Evolutionary conservation across 2,113 vertebrate genomes (phyloP).

Genomic region (Alligator sinensis): DNA sequence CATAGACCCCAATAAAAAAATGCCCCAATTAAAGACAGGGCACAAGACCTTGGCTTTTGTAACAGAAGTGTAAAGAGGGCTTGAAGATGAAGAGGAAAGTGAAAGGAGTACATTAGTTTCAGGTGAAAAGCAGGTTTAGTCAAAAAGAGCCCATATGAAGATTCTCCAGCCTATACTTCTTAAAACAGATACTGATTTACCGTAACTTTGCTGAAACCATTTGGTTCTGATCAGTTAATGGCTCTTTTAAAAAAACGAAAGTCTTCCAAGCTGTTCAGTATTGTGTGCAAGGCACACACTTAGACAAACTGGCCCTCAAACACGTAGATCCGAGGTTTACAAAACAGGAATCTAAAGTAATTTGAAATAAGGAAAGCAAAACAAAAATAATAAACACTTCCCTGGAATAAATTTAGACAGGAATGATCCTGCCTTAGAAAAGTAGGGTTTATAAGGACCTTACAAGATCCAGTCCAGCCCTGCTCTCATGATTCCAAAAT

Average conservation of each 20-base stretch:
- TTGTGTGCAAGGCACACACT: neutral
- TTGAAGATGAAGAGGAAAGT: neutral
- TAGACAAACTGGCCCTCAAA: neutral
- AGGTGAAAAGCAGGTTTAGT: neutral
- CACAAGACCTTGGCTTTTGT: neutral
- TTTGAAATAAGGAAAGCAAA: neutral
- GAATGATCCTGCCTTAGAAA: no score
- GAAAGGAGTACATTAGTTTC: neutral
- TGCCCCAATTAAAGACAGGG: neutral
- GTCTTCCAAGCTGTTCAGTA: fast-evolving
- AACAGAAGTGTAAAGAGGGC: neutral
- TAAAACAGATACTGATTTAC: neutral
- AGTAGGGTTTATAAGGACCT: no score
- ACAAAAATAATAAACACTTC: neutral
- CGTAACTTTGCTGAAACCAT: neutral
- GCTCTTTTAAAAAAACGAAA: neutral
- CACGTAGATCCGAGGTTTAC: neutral
- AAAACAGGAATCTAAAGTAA: neutral
- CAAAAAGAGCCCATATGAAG: neutral
- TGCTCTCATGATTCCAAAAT: no score
- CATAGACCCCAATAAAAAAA: neutral
- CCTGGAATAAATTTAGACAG: no score
- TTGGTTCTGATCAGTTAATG: neutral
- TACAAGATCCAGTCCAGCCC: no score
- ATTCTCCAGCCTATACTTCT: neutral